Evolutionary conservation across 2,113 vertebrate genomes (phyloP), one percentile per base, ranked within the genome.

Genomic region (Mystacornis crossleyi): DNA sequence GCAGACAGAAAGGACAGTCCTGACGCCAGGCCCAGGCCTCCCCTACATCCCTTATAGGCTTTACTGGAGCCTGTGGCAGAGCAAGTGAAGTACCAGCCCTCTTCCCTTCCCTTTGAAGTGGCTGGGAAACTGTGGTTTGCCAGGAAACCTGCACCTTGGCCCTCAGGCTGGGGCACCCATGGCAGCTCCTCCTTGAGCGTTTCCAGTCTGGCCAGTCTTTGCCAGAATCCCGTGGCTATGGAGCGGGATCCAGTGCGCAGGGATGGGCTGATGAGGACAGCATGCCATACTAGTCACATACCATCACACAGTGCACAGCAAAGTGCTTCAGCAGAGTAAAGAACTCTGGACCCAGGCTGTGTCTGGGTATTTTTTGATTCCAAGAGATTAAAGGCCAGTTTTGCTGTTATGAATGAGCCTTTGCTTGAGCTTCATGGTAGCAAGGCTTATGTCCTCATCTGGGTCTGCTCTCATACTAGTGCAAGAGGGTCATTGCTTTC

Each of bases 41-140:
- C 7, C 21, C 25, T 64, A 9, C 4, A 9, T 57, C 31, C 43
- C 28, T 67, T 47, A 7, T 3, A 43, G 53, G 78, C 45, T 90
- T 66, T 92, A 31, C 42, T 25, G 7, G 53, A 73, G 48, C 47
- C 36, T 0, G 1, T 2, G 2, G n/a, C 48, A 57, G 38, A 80
- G 53, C 25, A 2, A 2, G 11, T 3, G 18, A 81, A 72, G 18
- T 74, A 48, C 25, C 42, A 75, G 33, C 33, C 19, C 48, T 81
- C 55, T 65, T 90, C n/a, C 47, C 24, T 72, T 38, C n/a, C 64
- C 91, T 95, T 89, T 95, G 94, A 96, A 94, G 94, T 78, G 86
- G 50, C 85, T 7, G 5, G 78, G 93, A 91, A 93, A 65, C 33
- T 2, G 3, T 33, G 60, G 17, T 47, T 5, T 2, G 69, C 58